phyloP scores from a whole-genome alignment of 2,888 invertebrate species.

The Synanthedon vespiformis region DNA sequence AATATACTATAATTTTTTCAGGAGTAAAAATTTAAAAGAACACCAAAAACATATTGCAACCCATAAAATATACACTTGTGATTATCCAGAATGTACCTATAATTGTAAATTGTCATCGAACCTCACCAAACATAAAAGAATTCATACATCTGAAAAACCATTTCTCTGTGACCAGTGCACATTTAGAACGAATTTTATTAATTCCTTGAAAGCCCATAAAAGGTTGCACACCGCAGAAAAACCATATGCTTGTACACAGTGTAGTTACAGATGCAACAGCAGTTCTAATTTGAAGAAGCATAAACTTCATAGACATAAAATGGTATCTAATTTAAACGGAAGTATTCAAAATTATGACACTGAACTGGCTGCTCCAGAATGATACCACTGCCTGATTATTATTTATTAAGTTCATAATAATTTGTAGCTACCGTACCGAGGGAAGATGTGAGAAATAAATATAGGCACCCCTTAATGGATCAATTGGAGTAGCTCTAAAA shows the following conservation, averaged over 20 bases:
- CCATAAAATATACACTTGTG: slow-evolving; percentile 57
- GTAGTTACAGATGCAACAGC: slow-evolving; percentile 56
- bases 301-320: slow-evolving; percentile 30
- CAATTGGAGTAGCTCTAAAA: no score
- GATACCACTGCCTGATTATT: no score
- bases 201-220: slow-evolving; percentile 55
- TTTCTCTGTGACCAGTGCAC: slow-evolving; percentile 59
- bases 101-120: slow-evolving; percentile 60
- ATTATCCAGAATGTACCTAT: slow-evolving; percentile 64
- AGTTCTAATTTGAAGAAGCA: slow-evolving; percentile 65
- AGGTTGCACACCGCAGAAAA: slow-evolving; percentile 50
- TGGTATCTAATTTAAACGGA: not conserved
- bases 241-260: slow-evolving; percentile 47
- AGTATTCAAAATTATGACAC: no score
- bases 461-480: no score
- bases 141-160: slow-evolving; percentile 53
- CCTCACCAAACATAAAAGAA: slow-evolving; percentile 55
- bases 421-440: no score
- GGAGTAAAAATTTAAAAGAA: slow-evolving; percentile 44
- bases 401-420: no score
- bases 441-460: no score
- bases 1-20: slow-evolving; percentile 15
- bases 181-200: slow-evolving; percentile 57
- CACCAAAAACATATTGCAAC: slow-evolving; percentile 45
- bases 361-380: no score